Evolutionary conservation across 2,888 invertebrate species (phyloP).

Genomic region (Molanna angustata): DNA sequence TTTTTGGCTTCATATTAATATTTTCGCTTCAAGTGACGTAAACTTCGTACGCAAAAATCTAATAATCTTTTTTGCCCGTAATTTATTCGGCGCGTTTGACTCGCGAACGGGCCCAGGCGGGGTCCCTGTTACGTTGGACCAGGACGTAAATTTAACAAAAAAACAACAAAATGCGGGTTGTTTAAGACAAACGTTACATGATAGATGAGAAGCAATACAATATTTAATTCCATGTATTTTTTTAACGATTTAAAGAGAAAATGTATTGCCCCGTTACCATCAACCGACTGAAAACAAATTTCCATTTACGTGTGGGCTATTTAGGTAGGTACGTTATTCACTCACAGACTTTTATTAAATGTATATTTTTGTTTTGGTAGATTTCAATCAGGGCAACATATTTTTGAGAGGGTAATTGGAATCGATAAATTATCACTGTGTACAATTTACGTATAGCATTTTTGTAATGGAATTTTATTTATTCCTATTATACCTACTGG

Average conservation of each 20-base stretch:
- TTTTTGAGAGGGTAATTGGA: no score
- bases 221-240: constrained; percentile 22
- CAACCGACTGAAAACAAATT: no score
- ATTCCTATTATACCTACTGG: no score
- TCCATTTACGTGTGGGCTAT: no score
- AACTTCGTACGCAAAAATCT: constrained; percentile 29
- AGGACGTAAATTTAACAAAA: constrained; percentile 28
- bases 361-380: no score
- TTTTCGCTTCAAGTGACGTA: constrained; percentile 28
- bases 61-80: constrained; percentile 31
- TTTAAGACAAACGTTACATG: constrained; percentile 33
- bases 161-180: constrained; percentile 31
- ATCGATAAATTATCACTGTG: no score
- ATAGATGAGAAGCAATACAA: constrained; percentile 31
- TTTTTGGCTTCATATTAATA: constrained; percentile 31
- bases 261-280: no score
- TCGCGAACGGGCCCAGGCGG: constrained; percentile 25
- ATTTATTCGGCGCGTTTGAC: constrained; percentile 31
- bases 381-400: no score
- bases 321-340: no score
- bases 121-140: constrained; percentile 18
- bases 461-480: no score
- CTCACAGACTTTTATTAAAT: no score
- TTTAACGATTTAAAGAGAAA: not conserved
- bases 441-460: no score